These are phyloP conservation scores for Cheilosia impressa DNA, from an alignment of 2,888 invertebrate genomes.

Conservation along the genomic window DNA sequence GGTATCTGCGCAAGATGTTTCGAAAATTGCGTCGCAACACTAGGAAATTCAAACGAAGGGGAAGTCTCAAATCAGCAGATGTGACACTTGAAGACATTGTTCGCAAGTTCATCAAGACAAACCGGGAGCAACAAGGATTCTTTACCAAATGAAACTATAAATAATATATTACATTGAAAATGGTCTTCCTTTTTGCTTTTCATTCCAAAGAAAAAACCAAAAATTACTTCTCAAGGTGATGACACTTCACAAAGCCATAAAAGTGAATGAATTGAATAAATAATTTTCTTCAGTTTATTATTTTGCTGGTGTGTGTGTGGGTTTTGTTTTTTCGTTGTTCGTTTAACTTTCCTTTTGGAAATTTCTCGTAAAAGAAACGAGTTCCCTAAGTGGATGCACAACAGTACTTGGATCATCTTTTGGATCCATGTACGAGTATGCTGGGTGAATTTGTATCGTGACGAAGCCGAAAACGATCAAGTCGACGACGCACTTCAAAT, in stretches of 20 bases:
- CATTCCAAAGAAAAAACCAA: background rate
- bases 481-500: slow-evolving; percentile 40
- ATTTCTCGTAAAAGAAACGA: slow-evolving; percentile 59
- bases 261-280: slow-evolving; percentile 66
- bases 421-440: slow-evolving; percentile 4
- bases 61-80: slow-evolving; percentile 54
- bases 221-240: slow-evolving; percentile 25
- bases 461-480: slow-evolving; percentile 14
- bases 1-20: slow-evolving; percentile 52
- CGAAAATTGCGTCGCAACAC: slow-evolving; percentile 58
- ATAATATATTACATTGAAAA: slow-evolving; percentile 33
- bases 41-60: slow-evolving; percentile 49
- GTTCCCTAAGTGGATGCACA: slow-evolving; percentile 54
- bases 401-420: slow-evolving; percentile 57
- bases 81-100: slow-evolving; percentile 31
- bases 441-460: slow-evolving; percentile 25
- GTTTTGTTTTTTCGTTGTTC: slow-evolving; percentile 17
- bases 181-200: background rate
- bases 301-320: too few relatives aligned
- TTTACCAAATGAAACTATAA: slow-evolving; percentile 41
- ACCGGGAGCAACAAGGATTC: slow-evolving; percentile 30
- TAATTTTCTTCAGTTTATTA: slow-evolving; percentile 28
- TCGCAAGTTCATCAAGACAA: slow-evolving; percentile 7
- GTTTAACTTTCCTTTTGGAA: slow-evolving; percentile 66
- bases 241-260: slow-evolving; percentile 13